Evolutionary conservation across 2,888 invertebrate species (phyloP).

Genomic region (Tryphoninae sp.): DNA sequence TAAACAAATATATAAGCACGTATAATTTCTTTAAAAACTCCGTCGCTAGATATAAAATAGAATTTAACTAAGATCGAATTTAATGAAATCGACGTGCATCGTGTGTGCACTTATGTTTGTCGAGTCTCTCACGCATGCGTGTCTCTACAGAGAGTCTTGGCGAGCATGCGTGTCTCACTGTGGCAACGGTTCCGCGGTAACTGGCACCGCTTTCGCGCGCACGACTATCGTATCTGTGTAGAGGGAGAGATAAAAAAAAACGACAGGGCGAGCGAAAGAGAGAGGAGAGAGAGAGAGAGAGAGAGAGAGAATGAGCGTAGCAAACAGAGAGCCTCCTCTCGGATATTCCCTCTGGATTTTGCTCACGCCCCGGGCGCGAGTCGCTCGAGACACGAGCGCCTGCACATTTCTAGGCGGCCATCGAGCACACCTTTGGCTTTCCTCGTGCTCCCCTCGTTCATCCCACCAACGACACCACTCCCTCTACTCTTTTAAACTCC

Average conservation of each 20-base stretch:
- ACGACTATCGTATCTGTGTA: slow-evolving; percentile 50
- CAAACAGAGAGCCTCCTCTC: slow-evolving; percentile 56
- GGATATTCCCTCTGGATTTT: slow-evolving; percentile 69
- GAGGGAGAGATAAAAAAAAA: slow-evolving; percentile 13
- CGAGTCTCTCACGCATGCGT: slow-evolving; percentile 70
- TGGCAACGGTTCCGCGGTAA: slow-evolving; percentile 81
- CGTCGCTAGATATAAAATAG: no score
- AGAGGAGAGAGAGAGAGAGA: slow-evolving; percentile 38
- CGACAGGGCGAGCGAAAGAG: slow-evolving; percentile 12
- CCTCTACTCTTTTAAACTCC: slow-evolving; percentile 50
- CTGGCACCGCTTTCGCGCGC: slow-evolving; percentile 71
- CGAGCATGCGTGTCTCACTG: slow-evolving; percentile 78
- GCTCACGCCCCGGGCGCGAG: slow-evolving; percentile 79
- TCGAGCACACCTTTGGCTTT: slow-evolving; percentile 70
- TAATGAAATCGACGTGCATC: no score
- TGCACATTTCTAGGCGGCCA: slow-evolving; percentile 75
- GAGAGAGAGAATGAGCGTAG: slow-evolving; percentile 23
- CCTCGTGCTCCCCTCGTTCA: slow-evolving; percentile 66
- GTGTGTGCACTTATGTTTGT: not conserved
- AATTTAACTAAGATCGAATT: no score
- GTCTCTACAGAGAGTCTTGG: slow-evolving; percentile 57
- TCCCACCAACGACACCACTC: slow-evolving; percentile 53
- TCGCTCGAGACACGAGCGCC: slow-evolving; percentile 64
- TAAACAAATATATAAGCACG: no score
- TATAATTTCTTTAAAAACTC: no score